Conservation (phyloP, 1,140 invertebrate genomes). For the Chionoecetes opilio region DNA sequence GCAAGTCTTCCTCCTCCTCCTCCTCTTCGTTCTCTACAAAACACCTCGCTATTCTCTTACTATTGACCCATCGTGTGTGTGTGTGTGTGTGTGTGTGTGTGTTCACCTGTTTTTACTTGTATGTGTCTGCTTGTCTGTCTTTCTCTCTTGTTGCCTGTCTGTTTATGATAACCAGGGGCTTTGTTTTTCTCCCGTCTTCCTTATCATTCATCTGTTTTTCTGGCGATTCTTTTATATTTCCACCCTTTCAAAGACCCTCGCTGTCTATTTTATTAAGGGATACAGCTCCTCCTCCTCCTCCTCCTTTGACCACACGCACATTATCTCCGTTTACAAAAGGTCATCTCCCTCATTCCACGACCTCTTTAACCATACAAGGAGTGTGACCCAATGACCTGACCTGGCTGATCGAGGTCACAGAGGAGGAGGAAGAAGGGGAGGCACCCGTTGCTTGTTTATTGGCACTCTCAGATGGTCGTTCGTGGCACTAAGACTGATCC, state of each 20-base stretch:
- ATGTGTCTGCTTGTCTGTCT: not conserved
- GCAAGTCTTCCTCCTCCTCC: not conserved
- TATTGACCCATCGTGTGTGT: slow-evolving; percentile 22
- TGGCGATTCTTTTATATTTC: not conserved
- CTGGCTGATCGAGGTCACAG: not conserved
- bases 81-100: slow-evolving; percentile 27
- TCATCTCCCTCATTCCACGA: not conserved
- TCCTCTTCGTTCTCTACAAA: not conserved
- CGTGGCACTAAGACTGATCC: not conserved
- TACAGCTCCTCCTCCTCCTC: not conserved
- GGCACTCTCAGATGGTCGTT: not conserved
- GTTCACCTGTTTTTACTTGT: not conserved
- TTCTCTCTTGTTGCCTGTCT: not conserved
- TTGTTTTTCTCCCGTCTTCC: not conserved
- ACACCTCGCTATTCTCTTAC: not conserved
- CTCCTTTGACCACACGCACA: not conserved
- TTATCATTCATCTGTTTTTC: not conserved
- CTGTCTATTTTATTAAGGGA: too few species aligned
- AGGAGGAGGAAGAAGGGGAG: slow-evolving; percentile 4
- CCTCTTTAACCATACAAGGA: not conserved
- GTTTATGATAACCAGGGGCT: not conserved
- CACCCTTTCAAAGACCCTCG: too few species aligned
- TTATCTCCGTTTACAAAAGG: not conserved
- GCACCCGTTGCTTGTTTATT: not conserved
- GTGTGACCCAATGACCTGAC: not conserved